A percentile compares a stretch with the other conserved stretches of the same genome.
phyloP scores from a whole-genome alignment of 2,797 vertebrate species.

The Muscicapa comitata region DNA sequence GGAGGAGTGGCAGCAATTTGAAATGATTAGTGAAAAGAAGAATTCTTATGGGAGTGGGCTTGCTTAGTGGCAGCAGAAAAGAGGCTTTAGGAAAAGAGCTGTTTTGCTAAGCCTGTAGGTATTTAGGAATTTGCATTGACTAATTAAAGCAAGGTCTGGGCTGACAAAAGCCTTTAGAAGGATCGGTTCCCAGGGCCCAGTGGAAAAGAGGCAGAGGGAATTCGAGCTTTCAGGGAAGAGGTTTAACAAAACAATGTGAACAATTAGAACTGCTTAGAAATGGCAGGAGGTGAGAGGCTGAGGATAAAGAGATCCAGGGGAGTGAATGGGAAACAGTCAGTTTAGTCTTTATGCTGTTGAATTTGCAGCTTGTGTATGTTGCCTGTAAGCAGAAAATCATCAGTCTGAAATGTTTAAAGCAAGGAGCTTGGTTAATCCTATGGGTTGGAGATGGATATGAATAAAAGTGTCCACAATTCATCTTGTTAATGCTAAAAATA shows the following conservation, averaged over 20 bases:
- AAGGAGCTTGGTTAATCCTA: neutral
- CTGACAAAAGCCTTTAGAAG: constrained; percentile 56
- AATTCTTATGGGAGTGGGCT: neutral
- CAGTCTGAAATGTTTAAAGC: neutral
- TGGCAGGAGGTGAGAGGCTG: constrained; percentile 33
- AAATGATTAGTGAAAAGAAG: constrained; percentile 40
- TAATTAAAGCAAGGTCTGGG: constrained; percentile 52
- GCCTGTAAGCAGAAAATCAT: constrained; percentile 16
- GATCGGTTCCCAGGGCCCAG: neutral
- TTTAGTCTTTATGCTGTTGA: neutral
- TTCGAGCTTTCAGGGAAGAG: constrained; percentile 28
- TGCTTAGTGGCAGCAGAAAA: constrained; percentile 35
- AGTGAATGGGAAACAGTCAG: neutral
- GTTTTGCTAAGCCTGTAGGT: constrained; percentile 56
- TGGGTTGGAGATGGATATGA: neutral
- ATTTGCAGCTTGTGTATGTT: neutral
- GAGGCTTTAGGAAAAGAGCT: constrained; percentile 44
- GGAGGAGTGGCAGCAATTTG: constrained; percentile 6
- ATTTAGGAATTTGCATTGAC: constrained; percentile 66
- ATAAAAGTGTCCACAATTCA: neutral
- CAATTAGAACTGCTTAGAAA: constrained; percentile 51
- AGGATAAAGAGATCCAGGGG: neutral
- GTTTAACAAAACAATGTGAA: constrained; percentile 51
- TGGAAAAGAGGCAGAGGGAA: constrained; percentile 17
- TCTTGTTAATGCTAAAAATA: constrained; percentile 11